Conservation (phyloP, 1,140 invertebrate genomes). For the Drosophila repleta region DNA sequence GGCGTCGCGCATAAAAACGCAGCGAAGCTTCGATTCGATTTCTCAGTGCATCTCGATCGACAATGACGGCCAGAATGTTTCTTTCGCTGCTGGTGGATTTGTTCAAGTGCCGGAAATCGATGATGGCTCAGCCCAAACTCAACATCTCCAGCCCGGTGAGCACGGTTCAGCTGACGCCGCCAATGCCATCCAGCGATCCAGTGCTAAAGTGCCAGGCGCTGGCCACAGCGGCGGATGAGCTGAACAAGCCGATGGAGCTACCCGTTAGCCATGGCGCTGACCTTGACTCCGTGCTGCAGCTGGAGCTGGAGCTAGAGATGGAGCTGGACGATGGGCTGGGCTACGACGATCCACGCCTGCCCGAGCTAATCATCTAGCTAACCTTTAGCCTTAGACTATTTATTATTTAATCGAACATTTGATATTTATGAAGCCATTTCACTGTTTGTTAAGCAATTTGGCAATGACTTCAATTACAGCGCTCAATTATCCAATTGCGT, state of each 20-base stretch:
- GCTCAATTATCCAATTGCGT: constrained; percentile 55
- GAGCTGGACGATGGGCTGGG: constrained; percentile 35
- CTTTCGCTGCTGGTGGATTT: constrained; percentile 46
- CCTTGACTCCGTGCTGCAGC: neutral
- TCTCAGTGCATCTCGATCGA: constrained; percentile 17
- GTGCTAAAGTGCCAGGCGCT: neutral
- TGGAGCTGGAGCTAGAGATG: neutral
- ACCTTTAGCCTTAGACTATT: neutral
- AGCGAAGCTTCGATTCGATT: neutral
- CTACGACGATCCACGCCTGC: constrained; percentile 63
- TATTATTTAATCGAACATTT: neutral
- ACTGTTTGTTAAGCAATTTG: constrained; percentile 3
- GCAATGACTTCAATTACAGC: constrained; percentile 44
- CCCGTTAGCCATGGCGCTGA: neutral
- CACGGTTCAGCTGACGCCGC: neutral
- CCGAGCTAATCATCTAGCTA: constrained; percentile 56
- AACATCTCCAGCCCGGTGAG: neutral
- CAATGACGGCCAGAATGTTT: constrained; percentile 45
- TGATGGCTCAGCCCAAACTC: neutral
- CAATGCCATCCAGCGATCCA: neutral
- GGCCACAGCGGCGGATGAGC: neutral
- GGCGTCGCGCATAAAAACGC: constrained; percentile 8
- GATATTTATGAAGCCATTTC: neutral
- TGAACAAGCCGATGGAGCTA: neutral
- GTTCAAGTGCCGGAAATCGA: constrained; percentile 35